These are phyloP conservation scores for Bufo bufo DNA, from an alignment of 2,113 vertebrate genomes.

Conservation along the genomic window DNA sequence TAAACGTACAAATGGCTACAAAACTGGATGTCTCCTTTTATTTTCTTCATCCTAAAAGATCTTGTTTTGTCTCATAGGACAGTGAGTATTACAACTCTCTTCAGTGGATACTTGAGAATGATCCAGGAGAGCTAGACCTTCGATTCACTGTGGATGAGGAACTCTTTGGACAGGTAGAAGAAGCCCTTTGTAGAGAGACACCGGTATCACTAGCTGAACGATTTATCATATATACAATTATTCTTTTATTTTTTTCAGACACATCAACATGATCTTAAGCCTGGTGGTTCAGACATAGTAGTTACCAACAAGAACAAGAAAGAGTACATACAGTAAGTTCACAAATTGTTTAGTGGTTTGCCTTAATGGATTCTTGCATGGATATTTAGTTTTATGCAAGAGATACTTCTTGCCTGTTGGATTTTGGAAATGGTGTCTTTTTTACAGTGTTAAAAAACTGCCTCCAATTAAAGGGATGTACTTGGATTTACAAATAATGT, in stretches of 20 bases:
- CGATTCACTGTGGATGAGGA: constrained; percentile 95
- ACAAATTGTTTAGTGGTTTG: not conserved
- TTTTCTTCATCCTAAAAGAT: not conserved
- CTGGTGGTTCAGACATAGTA: constrained; percentile 85
- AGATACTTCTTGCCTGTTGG: not conserved
- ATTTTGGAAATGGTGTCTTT: not conserved
- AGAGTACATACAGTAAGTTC: constrained; percentile 95
- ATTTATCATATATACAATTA: constrained; percentile 12
- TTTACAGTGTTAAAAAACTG: not conserved
- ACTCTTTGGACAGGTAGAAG: constrained; percentile 92
- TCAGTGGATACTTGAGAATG: constrained; percentile 96
- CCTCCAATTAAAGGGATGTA: not conserved
- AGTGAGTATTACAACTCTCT: constrained; percentile 96
- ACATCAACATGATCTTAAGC: constrained; percentile 92
- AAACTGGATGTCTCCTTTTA: not conserved
- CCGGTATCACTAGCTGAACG: not conserved
- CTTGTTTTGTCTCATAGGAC: constrained; percentile 73
- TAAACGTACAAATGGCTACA: not conserved
- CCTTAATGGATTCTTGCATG: too few species aligned
- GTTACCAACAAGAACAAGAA: constrained; percentile 94
- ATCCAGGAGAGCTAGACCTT: constrained; percentile 91
- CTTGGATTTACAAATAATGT: not conserved
- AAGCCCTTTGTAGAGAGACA: not conserved
- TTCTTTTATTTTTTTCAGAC: constrained; percentile 74
- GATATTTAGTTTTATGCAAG: not conserved